Percentiles rank a stretch among this genome's conserved stretches.
phyloP scores from a whole-genome alignment of 2,888 invertebrate genomes.

The Zelleria hepariella region DNA sequence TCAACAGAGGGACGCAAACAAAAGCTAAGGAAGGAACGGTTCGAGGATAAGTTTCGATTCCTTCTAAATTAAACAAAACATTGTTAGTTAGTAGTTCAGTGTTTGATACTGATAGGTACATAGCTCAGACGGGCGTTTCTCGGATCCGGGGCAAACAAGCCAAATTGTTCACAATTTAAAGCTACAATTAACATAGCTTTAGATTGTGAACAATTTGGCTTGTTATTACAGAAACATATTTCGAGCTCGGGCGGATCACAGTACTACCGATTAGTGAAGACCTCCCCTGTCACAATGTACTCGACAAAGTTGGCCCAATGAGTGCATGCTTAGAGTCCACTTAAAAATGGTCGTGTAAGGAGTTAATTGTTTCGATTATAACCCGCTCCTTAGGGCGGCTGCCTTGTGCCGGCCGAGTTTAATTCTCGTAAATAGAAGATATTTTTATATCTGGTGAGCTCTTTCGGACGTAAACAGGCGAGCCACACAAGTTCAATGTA shows the following conservation, averaged over 20 bases:
- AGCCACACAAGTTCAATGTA: conserved; percentile 55
- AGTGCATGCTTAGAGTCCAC: conserved; percentile 21
- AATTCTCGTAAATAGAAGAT: conserved; percentile 69
- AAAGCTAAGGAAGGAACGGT: neutral
- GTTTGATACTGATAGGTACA: neutral
- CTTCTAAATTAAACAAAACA: neutral
- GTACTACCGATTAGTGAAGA: neutral
- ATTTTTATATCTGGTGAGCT: conserved; percentile 65
- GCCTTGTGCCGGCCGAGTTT: conserved; percentile 62
- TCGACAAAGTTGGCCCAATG: neutral
- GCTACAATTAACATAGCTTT: no score
- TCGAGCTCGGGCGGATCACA: conserved; percentile 35
- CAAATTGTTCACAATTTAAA: conserved; percentile 49
- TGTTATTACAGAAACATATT: conserved; percentile 64
- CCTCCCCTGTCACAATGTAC: conserved; percentile 14
- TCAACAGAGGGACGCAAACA: neutral
- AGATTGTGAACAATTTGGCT: no score
- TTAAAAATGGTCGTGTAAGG: conserved; percentile 33
- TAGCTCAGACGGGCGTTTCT: conserved; percentile 6
- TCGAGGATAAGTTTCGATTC: no score
- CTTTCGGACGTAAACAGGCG: conserved; percentile 54
- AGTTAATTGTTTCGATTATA: conserved; percentile 67
- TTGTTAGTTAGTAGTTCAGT: neutral
- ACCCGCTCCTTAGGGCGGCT: conserved; percentile 63
- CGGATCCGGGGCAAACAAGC: conserved; percentile 36